phyloP scores from a whole-genome alignment of 1,140 invertebrate species.

The Riptortus pedestris region DNA sequence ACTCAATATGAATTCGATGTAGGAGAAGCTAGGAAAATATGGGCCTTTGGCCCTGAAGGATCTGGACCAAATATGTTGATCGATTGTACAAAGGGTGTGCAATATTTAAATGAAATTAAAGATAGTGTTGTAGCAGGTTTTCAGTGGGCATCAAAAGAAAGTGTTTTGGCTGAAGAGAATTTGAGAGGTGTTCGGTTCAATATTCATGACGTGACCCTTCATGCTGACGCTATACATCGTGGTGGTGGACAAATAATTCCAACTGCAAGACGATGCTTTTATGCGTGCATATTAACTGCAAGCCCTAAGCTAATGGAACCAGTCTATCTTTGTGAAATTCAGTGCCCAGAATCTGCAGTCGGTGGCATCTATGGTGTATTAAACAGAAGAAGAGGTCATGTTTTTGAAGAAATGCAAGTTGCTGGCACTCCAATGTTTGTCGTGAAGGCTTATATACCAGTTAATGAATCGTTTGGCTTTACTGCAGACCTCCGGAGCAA shows the following conservation, averaged over 20 bases:
- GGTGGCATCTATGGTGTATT: background rate
- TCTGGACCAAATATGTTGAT: conserved; percentile 56
- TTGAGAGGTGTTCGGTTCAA: conserved; percentile 56
- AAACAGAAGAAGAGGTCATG: background rate
- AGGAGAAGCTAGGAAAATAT: conserved; percentile 58
- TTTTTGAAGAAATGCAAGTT: background rate
- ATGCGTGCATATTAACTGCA: conserved; percentile 52
- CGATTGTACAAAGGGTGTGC: conserved; percentile 55
- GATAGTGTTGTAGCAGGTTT: conserved; percentile 61
- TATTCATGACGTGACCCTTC: conserved; percentile 59
- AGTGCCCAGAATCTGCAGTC: background rate
- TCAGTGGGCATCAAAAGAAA: conserved; percentile 63
- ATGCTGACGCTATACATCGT: conserved; percentile 63
- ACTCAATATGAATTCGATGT: conserved; percentile 56
- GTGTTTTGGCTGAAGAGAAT: conserved; percentile 60
- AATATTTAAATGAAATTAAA: conserved; percentile 61
- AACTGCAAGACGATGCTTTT: conserved; percentile 53
- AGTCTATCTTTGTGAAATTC: conserved; percentile 57
- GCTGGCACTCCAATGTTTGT: background rate
- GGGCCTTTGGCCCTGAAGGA: conserved; percentile 61
- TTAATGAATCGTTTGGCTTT: background rate
- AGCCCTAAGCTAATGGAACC: conserved; percentile 53
- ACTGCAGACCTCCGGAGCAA: background rate
- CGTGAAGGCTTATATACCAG: background rate
- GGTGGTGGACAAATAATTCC: conserved; percentile 67